Evolutionary conservation across 92 coral and sea anemone genomes (phyloP).

Genomic region (Nematostella vectensis): DNA sequence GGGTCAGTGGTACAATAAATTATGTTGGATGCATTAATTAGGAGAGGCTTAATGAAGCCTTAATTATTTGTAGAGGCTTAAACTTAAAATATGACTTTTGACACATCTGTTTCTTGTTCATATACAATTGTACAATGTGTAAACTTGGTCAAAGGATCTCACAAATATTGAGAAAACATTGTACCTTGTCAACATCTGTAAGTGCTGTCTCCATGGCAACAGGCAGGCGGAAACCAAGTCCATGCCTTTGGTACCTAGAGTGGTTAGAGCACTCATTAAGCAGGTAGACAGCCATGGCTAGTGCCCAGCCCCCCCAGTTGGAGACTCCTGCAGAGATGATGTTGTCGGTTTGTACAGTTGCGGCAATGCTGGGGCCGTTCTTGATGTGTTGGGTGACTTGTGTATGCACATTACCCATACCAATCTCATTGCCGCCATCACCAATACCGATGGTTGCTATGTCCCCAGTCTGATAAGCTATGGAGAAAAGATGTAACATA

Average conservation of each 20-base stretch:
- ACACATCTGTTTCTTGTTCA: too few relatives aligned
- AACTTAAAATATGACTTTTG: too few relatives aligned
- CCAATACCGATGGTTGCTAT: slow-evolving; percentile 81
- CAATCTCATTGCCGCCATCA: slow-evolving; percentile 97
- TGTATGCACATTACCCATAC: slow-evolving; percentile 83
- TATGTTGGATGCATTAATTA: too few relatives aligned
- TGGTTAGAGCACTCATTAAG: slow-evolving; percentile 24
- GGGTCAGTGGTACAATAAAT: too few relatives aligned
- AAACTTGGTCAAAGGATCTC: too few relatives aligned
- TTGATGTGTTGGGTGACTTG: slow-evolving; percentile 45
- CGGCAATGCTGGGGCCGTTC: slow-evolving; percentile 63
- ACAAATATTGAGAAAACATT: too few relatives aligned
- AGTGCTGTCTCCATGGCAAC: slow-evolving; percentile 5
- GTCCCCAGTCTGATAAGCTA: too few relatives aligned
- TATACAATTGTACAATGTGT: too few relatives aligned
- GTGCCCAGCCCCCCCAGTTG: slow-evolving; percentile 81
- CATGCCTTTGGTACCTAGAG: slow-evolving; percentile 23
- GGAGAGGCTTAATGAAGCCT: too few relatives aligned
- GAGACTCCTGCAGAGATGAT: slow-evolving; percentile 93
- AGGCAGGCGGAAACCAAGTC: slow-evolving; percentile 15
- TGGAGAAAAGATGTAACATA: background rate
- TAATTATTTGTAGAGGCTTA: too few relatives aligned
- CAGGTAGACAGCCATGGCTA: slow-evolving; percentile 25
- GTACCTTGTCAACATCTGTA: slow-evolving; percentile 37
- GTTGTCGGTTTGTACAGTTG: slow-evolving; percentile 53